Evolutionary conservation across 2,113 vertebrate species (phyloP).

Genomic region (Mirza zaza): DNA sequence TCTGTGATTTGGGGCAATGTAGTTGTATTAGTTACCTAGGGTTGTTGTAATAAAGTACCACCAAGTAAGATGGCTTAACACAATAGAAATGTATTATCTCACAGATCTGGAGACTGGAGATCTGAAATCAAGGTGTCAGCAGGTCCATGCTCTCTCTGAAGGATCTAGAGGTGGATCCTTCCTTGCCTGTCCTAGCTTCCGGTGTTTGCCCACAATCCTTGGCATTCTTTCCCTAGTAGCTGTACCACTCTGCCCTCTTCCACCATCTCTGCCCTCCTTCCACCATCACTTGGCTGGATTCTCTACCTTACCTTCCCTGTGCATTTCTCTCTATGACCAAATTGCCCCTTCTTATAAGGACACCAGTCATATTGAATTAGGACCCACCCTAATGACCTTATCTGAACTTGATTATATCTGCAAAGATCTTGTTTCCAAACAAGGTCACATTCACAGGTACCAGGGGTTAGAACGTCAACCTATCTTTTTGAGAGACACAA

Average conservation of each 20-base stretch:
- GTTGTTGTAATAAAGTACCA: neutral
- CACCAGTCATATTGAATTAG: neutral
- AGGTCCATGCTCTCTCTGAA: neutral
- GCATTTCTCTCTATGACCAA: neutral
- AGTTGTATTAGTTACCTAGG: neutral
- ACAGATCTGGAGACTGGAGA: neutral
- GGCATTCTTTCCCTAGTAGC: neutral
- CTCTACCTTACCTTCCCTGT: neutral
- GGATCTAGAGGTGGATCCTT: neutral
- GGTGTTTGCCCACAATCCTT: neutral
- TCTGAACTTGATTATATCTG: neutral
- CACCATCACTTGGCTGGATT: neutral
- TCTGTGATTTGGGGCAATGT: neutral
- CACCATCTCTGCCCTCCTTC: neutral
- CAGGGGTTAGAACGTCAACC: neutral
- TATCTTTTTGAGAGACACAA: neutral
- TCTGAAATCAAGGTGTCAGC: neutral
- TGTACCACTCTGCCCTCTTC: accelerated
- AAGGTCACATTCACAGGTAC: neutral
- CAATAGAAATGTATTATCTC: neutral
- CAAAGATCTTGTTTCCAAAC: neutral
- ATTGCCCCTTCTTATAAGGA: neutral
- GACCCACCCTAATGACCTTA: neutral
- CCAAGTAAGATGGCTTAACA: neutral
- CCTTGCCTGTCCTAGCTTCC: neutral